Evolutionary conservation across 2,113 vertebrate genomes (phyloP), one percentile per base, ranked within the genome.

Genomic region (Limnothrissa miodon): DNA sequence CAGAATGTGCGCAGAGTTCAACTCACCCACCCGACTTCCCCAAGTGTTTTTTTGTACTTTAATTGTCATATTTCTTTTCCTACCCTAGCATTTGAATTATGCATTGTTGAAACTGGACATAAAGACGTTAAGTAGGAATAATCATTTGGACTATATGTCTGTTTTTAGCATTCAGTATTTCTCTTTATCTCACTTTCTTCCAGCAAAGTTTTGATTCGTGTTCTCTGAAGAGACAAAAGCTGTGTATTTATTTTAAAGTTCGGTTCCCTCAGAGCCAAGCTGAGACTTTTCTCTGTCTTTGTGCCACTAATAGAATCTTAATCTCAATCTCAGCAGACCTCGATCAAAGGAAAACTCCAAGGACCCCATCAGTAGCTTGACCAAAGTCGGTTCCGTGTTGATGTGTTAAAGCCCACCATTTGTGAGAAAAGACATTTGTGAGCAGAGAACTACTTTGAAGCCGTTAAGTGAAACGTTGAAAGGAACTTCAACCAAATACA

Each of bases 281-380:
- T 48, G 21, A 56, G 66, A 5, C 66, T 74, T 33, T 36, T 36
- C 33, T 13, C 66, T 74, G 66, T 13, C 10, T 74, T 74, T 74
- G 29, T 33, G 25, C 33, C 15, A 2, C 15, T 74, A 74, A 74
- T 74, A 17, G 13, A 74, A 36, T 74, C 25, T 17, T 74, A 74
- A 74, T 74, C 66, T 74, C 66, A 36, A 74, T 74, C 29, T 74
- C 66, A 36, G 66, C 66, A 74, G 66, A 74, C 66, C 66, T 33
- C 29, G 29, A 74, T 74, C 66, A 74, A 74, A 74, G 66, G 36
- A 74, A 74, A 36, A 74, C 29, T 74, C 66, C 4, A 33, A 74
- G 66, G 66, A 74, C 66, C 66, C 36, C 66, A 74, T 74, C 66
- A 74, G 66, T 74, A 29, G 29, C 66, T 33, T 36, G 66, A 33